These are phyloP conservation scores for Meliscaeva auricollis DNA, from an alignment of 2,888 invertebrate genomes.

Conservation along the genomic window DNA sequence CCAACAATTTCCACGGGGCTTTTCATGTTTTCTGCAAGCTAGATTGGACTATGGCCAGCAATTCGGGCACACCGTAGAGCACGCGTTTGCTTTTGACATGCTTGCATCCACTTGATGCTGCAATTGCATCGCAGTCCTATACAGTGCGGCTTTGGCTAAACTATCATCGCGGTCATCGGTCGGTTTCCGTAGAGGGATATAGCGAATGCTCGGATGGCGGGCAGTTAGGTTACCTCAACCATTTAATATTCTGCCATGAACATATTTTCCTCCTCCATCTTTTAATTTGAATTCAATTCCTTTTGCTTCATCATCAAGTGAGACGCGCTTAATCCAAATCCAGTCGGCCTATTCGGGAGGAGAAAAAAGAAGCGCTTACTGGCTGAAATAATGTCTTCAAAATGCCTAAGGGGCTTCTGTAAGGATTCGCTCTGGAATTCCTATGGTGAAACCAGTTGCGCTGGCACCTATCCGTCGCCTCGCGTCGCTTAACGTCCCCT, in stretches of 20 bases:
- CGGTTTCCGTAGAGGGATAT: background rate
- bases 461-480: constrained; percentile 63
- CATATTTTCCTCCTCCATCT: constrained; percentile 73
- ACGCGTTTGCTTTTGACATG: constrained; percentile 72
- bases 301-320: constrained; percentile 49
- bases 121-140: constrained; percentile 31
- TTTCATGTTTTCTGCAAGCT: constrained; percentile 42
- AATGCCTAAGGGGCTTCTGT: constrained; percentile 46
- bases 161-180: background rate
- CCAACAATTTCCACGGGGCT: constrained; percentile 54
- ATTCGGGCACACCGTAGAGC: constrained; percentile 46
- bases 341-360: constrained; percentile 68
- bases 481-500: background rate
- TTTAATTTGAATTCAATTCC: constrained; percentile 75
- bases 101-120: constrained; percentile 39
- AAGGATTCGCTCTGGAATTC: constrained; percentile 72
- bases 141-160: constrained; percentile 4
- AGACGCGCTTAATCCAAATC: constrained; percentile 72
- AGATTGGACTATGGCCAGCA: constrained; percentile 13
- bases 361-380: constrained; percentile 76
- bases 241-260: constrained; percentile 65
- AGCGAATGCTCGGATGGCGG: constrained; percentile 14
- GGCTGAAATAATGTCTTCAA: constrained; percentile 70
- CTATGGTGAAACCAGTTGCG: constrained; percentile 68
- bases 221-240: constrained; percentile 43